Evolutionary conservation across 2,113 vertebrate species (phyloP).

Genomic region (Alethe diademata): DNA sequence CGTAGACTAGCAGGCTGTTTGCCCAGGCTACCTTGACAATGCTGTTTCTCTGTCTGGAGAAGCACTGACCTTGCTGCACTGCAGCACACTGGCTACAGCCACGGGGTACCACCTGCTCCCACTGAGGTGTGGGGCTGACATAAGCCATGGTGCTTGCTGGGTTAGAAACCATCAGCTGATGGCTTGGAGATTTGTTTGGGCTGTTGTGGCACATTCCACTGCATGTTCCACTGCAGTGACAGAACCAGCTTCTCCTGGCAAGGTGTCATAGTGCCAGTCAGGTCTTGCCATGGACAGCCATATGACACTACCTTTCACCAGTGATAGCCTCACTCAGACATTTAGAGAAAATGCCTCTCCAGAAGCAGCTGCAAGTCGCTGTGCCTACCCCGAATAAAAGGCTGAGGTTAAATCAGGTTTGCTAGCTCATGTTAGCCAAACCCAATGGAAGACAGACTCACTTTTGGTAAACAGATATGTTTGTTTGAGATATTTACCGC

Average conservation of each 20-base stretch:
- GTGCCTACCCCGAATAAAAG: neutral
- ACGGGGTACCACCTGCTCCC: accelerated
- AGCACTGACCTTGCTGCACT: neutral
- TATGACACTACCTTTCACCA: neutral
- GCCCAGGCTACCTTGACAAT: accelerated
- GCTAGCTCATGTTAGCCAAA: neutral
- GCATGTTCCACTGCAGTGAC: neutral
- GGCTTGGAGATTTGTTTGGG: neutral
- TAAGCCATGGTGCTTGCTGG: neutral
- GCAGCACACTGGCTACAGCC: accelerated
- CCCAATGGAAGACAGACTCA: neutral
- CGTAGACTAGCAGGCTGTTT: neutral
- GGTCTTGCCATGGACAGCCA: neutral
- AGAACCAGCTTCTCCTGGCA: neutral
- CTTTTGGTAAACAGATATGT: conserved; percentile 8
- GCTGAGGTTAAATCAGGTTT: conserved; percentile 11
- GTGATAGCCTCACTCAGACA: neutral
- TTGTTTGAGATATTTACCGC: neutral
- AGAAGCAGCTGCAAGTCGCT: neutral
- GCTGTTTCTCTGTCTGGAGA: neutral
- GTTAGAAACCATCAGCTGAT: neutral
- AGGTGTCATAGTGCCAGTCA: neutral
- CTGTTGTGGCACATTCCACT: accelerated
- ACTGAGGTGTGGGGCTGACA: neutral
- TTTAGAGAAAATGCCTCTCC: neutral